Base-by-base conservation (phyloP, 2,888 invertebrate genomes). In the Elaeidobius kamerunicus region DNA sequence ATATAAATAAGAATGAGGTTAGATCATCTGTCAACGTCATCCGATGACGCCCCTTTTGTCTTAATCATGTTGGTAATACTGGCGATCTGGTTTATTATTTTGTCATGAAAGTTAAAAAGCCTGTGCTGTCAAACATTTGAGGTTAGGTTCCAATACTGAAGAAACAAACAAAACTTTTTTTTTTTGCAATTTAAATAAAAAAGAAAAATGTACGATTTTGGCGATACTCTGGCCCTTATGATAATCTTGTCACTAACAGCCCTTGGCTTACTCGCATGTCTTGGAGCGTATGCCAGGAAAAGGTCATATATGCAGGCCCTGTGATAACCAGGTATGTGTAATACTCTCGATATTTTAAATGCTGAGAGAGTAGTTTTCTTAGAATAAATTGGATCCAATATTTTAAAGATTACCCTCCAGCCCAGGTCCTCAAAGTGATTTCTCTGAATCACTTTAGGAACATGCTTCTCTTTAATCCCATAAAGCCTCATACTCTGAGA, bases 221-320 rank as follows among this genome's bases (percentile, higher is more conserved):
- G 84, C 1, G 84, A 85, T 69, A 82, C 82, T 56, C 65, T 85
- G 58, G 85, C 85, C 3, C 75, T 85, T 16, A 73, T 84, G 59
- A 65, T 85, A 43, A 84, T 84, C 1, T 63, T 85, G 32, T 74
- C 79, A 35, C 77, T 84, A 34, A 76, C 79, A 39, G 76, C 78
- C 18, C 67, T 82, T 52, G 82, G 82, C 62, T 77, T 85, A 53
- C 75, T 85, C 45, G 84, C 84, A 16, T 85, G 84, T 70, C 74
- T 85, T 64, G 85, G 85, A 28, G 82, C 81, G 60, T 84, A 85
- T 66, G 84, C 85, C 15, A 76, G 85, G 65, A 80, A 78, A 68
- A 76, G 77, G 69, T 78, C 79, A 42, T 63, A 64, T 43, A 61
- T 70, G 54, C 70, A 73, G 60, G 64, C 67, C n/a, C 51, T 73